Conservation (phyloP, 2,888 invertebrate genomes). For the Gasteruption jaculator region DNA sequence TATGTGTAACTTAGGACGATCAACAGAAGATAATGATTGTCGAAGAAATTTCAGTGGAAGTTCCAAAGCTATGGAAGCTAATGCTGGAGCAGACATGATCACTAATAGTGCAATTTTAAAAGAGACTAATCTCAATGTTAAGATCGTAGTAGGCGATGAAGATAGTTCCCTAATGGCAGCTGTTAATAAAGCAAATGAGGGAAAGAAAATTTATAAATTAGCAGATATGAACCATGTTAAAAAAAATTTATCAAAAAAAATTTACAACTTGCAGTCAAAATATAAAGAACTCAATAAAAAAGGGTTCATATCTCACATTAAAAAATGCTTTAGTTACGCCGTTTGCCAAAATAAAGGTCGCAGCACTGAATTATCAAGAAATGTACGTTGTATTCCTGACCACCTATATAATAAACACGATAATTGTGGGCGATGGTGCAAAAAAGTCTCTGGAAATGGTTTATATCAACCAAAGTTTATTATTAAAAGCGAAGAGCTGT, state of each 20-base stretch:
- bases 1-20: slow-evolving; percentile 23
- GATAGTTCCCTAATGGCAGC: slow-evolving; percentile 29
- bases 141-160: slow-evolving; percentile 29
- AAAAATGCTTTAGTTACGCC: slow-evolving; percentile 23
- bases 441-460: neutral
- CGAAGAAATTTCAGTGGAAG: slow-evolving; percentile 31
- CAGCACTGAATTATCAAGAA: slow-evolving; percentile 10
- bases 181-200: slow-evolving; percentile 19
- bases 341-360: slow-evolving; percentile 21
- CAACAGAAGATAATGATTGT: slow-evolving; percentile 29
- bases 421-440: slow-evolving; percentile 24
- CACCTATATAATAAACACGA: slow-evolving; percentile 21
- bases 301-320: slow-evolving; percentile 21
- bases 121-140: slow-evolving; percentile 21
- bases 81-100: slow-evolving; percentile 24
- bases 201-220: slow-evolving; percentile 21
- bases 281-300: slow-evolving; percentile 22
- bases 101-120: slow-evolving; percentile 24
- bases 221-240: slow-evolving; percentile 25
- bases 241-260: slow-evolving; percentile 23
- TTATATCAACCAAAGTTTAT: slow-evolving; percentile 7
- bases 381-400: slow-evolving; percentile 18
- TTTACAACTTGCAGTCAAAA: slow-evolving; percentile 19
- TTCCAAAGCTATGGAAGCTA: slow-evolving; percentile 36
- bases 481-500: slow-evolving; percentile 14